Evolutionary conservation across 2,797 vertebrate genomes (phyloP).

Genomic region (Brotula barbata): DNA sequence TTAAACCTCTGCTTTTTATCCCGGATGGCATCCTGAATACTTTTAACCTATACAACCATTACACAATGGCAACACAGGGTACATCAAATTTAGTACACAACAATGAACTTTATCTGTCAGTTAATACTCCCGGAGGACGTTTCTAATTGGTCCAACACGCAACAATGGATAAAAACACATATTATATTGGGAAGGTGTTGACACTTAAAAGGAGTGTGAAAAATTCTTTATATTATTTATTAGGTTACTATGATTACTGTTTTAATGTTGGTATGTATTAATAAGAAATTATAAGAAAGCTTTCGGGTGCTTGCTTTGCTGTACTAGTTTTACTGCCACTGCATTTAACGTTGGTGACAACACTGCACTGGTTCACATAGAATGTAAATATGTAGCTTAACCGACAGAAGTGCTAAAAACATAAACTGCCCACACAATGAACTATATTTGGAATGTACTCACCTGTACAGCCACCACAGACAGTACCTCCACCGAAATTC

Average conservation of each 20-base stretch:
- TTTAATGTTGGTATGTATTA: no score
- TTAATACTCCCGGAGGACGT: neutral
- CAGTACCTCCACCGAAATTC: constrained; percentile 96
- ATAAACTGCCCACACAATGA: neutral
- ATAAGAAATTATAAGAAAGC: constrained; percentile 47
- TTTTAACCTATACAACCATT: constrained; percentile 85
- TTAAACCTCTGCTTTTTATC: constrained; percentile 90
- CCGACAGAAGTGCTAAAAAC: neutral
- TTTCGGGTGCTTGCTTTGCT: constrained; percentile 29
- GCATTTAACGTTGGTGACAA: constrained; percentile 29
- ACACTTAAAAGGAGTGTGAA: no score
- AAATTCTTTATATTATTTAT: no score
- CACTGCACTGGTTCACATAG: no score
- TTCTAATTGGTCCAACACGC: constrained; percentile 4
- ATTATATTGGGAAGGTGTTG: no score
- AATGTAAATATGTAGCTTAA: constrained; percentile 4
- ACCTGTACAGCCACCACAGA: constrained; percentile 98
- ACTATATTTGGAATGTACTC: constrained; percentile 38
- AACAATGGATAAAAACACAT: no score
- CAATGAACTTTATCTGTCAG: neutral
- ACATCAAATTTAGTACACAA: neutral
- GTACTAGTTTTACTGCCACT: constrained; percentile 39
- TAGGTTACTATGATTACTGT: no score
- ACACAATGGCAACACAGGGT: neutral
- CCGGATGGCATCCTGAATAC: constrained; percentile 93